Base-by-base conservation (phyloP, 1,140 invertebrate genomes). In the Odontomachus brunneus region DNA sequence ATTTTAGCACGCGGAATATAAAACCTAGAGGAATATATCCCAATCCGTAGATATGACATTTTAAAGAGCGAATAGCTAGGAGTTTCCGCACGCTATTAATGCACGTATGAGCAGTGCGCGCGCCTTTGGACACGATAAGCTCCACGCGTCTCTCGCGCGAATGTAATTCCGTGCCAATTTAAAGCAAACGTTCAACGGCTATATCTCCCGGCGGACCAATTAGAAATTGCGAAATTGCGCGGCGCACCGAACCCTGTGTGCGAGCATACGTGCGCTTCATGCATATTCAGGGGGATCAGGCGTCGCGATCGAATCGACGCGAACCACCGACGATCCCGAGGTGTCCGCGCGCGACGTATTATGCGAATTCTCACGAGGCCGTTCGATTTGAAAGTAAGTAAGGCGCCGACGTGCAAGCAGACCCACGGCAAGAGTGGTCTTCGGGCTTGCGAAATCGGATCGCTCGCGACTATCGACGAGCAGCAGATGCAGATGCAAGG, bases 321-420 rank as follows among this genome's bases (percentile, higher is more conserved):
- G 67, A 78, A 76, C 49, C 63, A 38, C 69, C 67, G 74, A 22
- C 48, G 60, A 67, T 53, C 62, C 73, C 26, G 57, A 88, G 84
- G 81, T 89, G 86, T 90, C 86, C 74, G 60, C 62, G 33, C n/a
- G n/a, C n/a, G 60, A 53, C 74, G 60, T 69, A 90, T 84, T 88
- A 84, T 63, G 38, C 67, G 71, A 88, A 89, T 87, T 90, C 89
- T 90, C 89, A 89, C 73, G 87, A 76, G 60, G 63, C 44, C 29
- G 49, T 69, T 72, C 72, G 80, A 88, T 88, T 88, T 73, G 87
- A 88, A 88, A 88, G 87, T 88, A 88, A 88, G 87, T 88, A 84
- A 69, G 38, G 74, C 22, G 83, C n/a, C 82, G 72, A 55, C 59
- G 75, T n/a, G 24, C 29, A 22, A 69, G 48, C 53, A 73, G 72